These are phyloP conservation scores for Limnephilus marmoratus DNA, from an alignment of 2,888 invertebrate genomes.

Conservation along the genomic window DNA sequence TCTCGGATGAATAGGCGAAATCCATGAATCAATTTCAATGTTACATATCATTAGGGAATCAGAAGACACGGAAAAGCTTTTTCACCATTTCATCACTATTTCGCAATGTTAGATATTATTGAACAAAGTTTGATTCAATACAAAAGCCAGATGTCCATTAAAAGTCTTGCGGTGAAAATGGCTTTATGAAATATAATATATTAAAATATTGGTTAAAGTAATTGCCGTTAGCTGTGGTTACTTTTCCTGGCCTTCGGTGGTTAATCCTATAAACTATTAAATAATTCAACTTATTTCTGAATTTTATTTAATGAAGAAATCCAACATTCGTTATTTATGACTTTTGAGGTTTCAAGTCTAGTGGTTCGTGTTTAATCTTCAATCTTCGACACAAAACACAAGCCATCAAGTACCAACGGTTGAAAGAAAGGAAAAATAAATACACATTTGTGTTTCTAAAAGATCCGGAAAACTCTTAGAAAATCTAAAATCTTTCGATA, in stretches of 20 bases:
- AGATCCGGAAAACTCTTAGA: neutral
- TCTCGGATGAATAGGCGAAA: neutral
- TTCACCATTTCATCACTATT: neutral
- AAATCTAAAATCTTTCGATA: neutral
- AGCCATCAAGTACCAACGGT: neutral
- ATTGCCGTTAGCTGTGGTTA: neutral
- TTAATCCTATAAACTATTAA: too few species aligned
- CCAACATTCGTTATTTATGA: neutral
- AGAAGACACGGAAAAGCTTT: neutral
- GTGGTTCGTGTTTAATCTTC: neutral
- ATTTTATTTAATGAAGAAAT: too few species aligned
- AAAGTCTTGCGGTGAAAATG: neutral
- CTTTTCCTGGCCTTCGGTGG: neutral
- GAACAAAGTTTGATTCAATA: neutral
- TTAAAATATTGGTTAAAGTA: neutral
- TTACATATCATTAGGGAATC: neutral
- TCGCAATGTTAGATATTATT: neutral
- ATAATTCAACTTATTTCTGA: too few species aligned
- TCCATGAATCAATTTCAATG: neutral
- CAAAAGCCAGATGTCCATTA: neutral
- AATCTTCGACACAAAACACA: neutral
- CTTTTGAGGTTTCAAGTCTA: neutral
- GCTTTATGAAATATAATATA: neutral
- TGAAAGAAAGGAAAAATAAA: neutral
- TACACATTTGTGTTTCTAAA: neutral